These are phyloP conservation scores for Deilephila porcellus DNA, from an alignment of 2,888 invertebrate genomes.

Conservation along the genomic window DNA sequence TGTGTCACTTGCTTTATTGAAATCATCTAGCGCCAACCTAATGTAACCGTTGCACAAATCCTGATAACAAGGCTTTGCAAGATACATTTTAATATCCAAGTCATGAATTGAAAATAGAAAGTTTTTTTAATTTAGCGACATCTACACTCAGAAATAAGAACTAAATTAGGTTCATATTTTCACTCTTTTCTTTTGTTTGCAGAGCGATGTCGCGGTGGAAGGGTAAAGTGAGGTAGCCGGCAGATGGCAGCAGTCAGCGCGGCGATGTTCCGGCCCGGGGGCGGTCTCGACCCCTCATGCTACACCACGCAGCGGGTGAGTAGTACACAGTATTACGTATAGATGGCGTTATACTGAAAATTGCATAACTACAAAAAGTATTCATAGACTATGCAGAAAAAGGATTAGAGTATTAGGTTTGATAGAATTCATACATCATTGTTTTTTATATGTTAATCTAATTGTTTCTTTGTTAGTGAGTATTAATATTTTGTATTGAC, in stretches of 20 bases:
- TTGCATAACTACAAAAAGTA: not conserved
- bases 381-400: not conserved
- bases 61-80: not conserved
- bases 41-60: too few species aligned
- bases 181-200: conserved; percentile 52
- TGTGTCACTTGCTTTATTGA: too few species aligned
- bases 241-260: conserved; percentile 89
- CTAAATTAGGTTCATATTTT: not conserved
- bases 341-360: conserved; percentile 64
- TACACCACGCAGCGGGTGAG: conserved; percentile 87
- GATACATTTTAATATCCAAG: too few species aligned
- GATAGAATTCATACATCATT: too few species aligned
- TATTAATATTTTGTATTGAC: too few species aligned
- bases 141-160: conserved; percentile 12
- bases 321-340: conserved; percentile 44
- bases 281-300: conserved; percentile 86
- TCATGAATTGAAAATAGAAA: too few species aligned
- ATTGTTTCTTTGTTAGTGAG: too few species aligned
- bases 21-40: too few species aligned
- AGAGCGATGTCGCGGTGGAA: conserved; percentile 85
- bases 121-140: not conserved
- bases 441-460: too few species aligned
- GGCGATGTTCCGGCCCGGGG: conserved; percentile 88
- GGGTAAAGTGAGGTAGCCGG: conserved; percentile 84
- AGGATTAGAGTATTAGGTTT: too few species aligned